Evolutionary conservation across 2,888 invertebrate species (phyloP), one percentile per base, ranked within the genome.

Genomic region (Bellardia bayeri): DNA sequence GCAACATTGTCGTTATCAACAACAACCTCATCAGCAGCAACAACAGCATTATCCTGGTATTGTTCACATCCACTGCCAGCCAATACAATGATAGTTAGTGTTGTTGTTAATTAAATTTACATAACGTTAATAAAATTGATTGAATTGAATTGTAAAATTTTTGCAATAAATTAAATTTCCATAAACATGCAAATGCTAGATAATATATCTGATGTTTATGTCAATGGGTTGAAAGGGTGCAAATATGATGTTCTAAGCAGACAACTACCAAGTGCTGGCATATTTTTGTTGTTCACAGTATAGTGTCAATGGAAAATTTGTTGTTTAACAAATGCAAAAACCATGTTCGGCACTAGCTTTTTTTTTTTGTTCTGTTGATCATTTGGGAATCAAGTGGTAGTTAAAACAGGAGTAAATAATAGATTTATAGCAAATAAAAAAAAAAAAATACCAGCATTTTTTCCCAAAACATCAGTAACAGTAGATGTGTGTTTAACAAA

Each of bases 51-150:
- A n/a, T 69, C 14, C 49, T 64, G 51, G 49, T 6, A 45, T 23
- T 79, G 40, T 80, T 68, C 23, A 11, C 30, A 69, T 23, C 58
- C 49, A 61, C 5, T 49, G n/a, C n/a, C 7, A 54, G n/a, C n/a
- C 7, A 54, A 3, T 58, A 8, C 9, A 58, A 4, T 58, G 8
- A 3, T 11, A 16, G 58, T 74, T 0, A 54, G 9, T 74, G 37
- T 71, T 63, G 16, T 63, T 40, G 40, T 63, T 88, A 83, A 88
- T 88, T 88, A 86, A 86, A 88, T 88, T 88, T 88, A 66, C 88
- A 88, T 88, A 86, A 80, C 83, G 80, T 83, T 80, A 86, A 88
- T 68, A 72, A 78, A 86, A 86, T 72, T 85, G 81, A 83, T 88
- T 80, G 82, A 82, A 87, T 85, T 82, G 63, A 87, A 82, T 85